These are phyloP conservation scores for Silurus lanzhouensis DNA, from an alignment of 2,797 vertebrate genomes.

Conservation along the genomic window DNA sequence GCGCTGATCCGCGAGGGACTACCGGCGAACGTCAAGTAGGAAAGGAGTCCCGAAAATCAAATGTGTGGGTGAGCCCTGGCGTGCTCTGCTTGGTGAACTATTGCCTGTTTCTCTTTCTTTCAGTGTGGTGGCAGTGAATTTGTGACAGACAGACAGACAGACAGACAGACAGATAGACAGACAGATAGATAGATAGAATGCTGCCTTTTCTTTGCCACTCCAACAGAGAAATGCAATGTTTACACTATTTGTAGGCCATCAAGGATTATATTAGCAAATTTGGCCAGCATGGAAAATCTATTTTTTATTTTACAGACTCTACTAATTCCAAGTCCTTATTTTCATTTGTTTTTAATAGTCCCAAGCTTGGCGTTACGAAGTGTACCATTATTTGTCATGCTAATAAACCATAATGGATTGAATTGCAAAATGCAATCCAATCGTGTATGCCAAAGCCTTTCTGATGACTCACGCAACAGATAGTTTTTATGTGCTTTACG, in stretches of 20 bases:
- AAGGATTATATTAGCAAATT: neutral
- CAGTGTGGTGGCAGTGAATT: too few species aligned
- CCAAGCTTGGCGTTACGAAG: neutral
- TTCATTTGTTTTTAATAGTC: constrained; percentile 2
- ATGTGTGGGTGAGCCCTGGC: too few species aligned
- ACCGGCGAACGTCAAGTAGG: too few species aligned
- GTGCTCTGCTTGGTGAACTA: too few species aligned
- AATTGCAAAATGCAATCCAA: neutral
- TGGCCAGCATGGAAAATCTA: neutral
- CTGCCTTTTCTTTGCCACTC: too few species aligned
- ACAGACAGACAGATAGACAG: too few species aligned
- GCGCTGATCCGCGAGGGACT: too few species aligned
- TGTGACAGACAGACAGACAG: too few species aligned
- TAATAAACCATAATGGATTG: constrained; percentile 14
- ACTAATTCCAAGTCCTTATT: neutral
- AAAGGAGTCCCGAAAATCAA: too few species aligned
- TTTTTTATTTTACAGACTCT: neutral
- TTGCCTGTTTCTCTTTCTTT: too few species aligned
- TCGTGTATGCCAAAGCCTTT: neutral
- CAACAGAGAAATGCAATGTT: neutral
- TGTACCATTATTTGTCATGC: constrained; percentile 4
- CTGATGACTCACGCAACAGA: constrained; percentile 4
- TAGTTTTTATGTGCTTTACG: constrained; percentile 23
- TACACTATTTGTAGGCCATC: neutral
- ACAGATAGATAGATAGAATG: too few species aligned